Base-by-base conservation (phyloP, 2,888 invertebrate genomes). In the Gortyna flavago region DNA sequence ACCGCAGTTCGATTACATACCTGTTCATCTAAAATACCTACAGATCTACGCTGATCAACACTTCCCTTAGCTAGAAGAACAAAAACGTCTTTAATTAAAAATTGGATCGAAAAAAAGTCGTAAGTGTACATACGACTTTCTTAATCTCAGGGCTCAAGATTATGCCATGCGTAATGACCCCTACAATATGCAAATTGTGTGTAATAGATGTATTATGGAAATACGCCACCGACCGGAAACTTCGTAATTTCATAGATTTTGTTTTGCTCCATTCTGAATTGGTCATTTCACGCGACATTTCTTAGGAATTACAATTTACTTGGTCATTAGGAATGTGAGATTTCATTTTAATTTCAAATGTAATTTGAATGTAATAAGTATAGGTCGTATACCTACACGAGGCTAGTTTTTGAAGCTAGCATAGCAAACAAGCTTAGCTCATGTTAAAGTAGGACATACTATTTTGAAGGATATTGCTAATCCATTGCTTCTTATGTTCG, bases 201-300 rank as follows among this genome's bases (percentile, higher is more conserved):
- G 75, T 89, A 88, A 89, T 88, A 86, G 89, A 89, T 86, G 88
- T 88, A 93, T 92, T 93, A 94, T 94, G 94, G 90, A 91, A 94
- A 94, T 93, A 85, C 51, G 74, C 69, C 59, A 41, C 64, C 62
- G 72, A 87, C 85, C 91, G 93, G 92, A 93, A 93, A 91, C 89
- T 87, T 79, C 71, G 87, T 92, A 93, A 93, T 93, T 93, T 91
- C 90, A 93, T 92, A 92, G 91, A 91, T 87, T 89, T 87, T 82
- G 85, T 88, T 89, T 89, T 81, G 79, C 82, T 86, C 79, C 61
- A 74, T 71, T 79, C 66, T 51, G 79, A 84, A 89, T 79, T 82
- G 82, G 84, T 85, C 76, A 90, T 89, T 81, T 85, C 80, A 86
- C 81, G 85, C 88, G 89, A 89, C 88, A 86, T 88, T 86, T 89